phyloP scores from a whole-genome alignment of 2,113 vertebrate species.

The Murina feae region DNA sequence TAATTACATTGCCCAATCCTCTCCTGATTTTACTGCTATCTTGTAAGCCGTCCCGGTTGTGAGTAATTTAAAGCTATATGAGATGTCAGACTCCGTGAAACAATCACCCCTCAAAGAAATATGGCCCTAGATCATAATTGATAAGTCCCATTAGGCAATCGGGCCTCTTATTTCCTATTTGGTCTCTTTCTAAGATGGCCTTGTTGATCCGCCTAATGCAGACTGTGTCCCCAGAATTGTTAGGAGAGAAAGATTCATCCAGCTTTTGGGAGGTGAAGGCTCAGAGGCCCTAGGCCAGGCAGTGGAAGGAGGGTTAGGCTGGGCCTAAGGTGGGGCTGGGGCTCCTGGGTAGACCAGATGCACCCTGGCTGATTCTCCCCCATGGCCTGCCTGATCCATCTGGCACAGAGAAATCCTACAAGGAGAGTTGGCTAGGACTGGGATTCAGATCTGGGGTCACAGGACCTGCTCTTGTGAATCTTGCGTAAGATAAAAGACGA shows the following conservation, averaged over 20 bases:
- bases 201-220: slow-evolving; percentile 67
- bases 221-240: slow-evolving; percentile 51
- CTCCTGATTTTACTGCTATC: slow-evolving; percentile 90
- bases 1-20: slow-evolving; percentile 95
- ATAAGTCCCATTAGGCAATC: slow-evolving; percentile 88
- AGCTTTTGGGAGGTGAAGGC: neutral
- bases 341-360: neutral
- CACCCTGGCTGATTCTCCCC: neutral
- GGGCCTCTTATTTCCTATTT: slow-evolving; percentile 76
- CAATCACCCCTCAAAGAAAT: slow-evolving; percentile 90
- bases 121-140: slow-evolving; percentile 88
- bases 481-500: neutral
- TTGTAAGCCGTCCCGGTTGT: slow-evolving; percentile 85
- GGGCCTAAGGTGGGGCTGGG: neutral
- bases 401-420: neutral
- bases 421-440: neutral
- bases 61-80: slow-evolving; percentile 92
- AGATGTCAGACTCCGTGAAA: slow-evolving; percentile 89
- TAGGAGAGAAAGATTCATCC: neutral
- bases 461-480: neutral
- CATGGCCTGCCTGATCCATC: neutral
- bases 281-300: neutral
- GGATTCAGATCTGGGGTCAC: neutral
- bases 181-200: slow-evolving; percentile 77
- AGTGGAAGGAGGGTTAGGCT: neutral